Base-by-base conservation (phyloP, 1,140 invertebrate species). In the Thrips palmi region DNA sequence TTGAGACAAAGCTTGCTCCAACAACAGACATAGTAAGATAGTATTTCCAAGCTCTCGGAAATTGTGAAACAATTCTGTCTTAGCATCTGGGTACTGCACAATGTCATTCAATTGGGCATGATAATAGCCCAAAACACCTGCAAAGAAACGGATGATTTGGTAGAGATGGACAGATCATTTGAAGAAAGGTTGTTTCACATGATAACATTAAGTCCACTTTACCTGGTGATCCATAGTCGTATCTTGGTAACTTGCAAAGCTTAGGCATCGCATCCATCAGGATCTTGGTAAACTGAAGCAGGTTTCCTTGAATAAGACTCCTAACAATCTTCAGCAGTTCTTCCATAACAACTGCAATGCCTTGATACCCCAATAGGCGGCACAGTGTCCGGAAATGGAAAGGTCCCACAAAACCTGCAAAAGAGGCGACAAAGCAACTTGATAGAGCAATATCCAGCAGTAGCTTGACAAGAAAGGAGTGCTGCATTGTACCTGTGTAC, bases 41-140 rank as follows among this genome's bases (percentile, higher is more conserved):
- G 86, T 89, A 58, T 97, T 97, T 17, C 93, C 93, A 39, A 91
- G 76, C 60, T 96, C 88, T 4, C 88, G 63, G 57, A 93, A 92
- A 49, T 82, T 84, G 59, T 97, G 91, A 58, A 94, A 96, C 31
- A 96, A 66, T 57, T 94, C 89, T 2, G 89, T 96, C 52, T 86
- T 74, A 0, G 93, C 79, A 57, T 96, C 91, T 0, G 87, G 84
- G 62, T 94, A 97, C 59, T 92, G 87, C 18, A 96, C 83, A 49
- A 97, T 87, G 52, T 94, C 88, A 34, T 82, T 84, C 15, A 96
- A 59, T 54, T 93, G 86, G 2, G 87, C 87, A 52, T 92, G 83
- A 59, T 94, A 97, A 53, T 93, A 96, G 22, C 82, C 82, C 2
- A 97, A 62, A 3, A 96, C 84, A 45, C 86, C 84, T n/a, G n/a